Evolutionary conservation across 1,140 invertebrate species (phyloP), one percentile per base, ranked within the genome.

Genomic region (Teleogryllus occipitalis): DNA sequence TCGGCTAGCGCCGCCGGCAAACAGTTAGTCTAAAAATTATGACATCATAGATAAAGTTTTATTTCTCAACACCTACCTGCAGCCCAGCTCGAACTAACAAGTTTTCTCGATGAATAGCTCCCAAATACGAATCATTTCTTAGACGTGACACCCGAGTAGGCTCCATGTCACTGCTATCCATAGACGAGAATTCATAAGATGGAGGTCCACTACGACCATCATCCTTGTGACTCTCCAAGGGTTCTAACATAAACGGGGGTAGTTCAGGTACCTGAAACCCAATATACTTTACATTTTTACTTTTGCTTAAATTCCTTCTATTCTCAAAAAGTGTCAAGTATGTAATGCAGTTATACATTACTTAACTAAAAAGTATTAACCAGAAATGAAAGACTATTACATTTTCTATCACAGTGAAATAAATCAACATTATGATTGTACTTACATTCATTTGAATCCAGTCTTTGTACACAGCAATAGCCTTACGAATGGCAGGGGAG

Each of bases 401-500:
- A 39, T 39, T 2, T 39, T 39, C 27, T 39, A 39, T 1, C 1
- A 39, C 27, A 39, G 27, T 39, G 27, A 39, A 39, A 39, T 39
- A 39, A 39, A 39, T 39, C 27, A 39, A 39, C 27, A 39, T 39
- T 5, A 39, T 5, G 27, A 39, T 39, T 21, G 47, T n/a, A 82
- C 87, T 87, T 84, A 95, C 92, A 88, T 92, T 94, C 89, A 95
- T 93, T 87, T 96, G 94, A 85, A 98, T 97, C 94, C 97, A 97
- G 85, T 98, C 96, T 85, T 97, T 96, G 84, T 98, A 98, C n/a
- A 97, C 93, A 78, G 92, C 90, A 82, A 98, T 96, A 72, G 97
- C 96, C 84, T 94, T 93, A 72, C 95, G 88, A 80, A 97, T 95
- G 6, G 96, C 95, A 80, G 92, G 91, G 8, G 95, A 93, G 85